These are phyloP conservation scores for Oligia strigilis DNA, from an alignment of 2,888 invertebrate species.

Conservation along the genomic window DNA sequence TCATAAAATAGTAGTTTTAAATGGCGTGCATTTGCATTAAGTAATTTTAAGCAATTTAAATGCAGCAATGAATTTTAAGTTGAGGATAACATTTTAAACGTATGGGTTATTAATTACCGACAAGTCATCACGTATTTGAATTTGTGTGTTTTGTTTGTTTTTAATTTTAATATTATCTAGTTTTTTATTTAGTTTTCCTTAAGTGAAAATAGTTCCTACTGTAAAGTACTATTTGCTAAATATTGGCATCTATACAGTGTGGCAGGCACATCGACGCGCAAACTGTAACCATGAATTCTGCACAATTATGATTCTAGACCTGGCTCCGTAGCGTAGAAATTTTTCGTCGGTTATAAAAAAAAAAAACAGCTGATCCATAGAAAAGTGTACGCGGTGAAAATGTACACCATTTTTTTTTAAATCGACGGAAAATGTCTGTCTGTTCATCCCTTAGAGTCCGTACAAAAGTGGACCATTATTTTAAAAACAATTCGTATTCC, in stretches of 20 bases:
- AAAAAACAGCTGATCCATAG: no score
- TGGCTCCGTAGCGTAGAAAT: no score
- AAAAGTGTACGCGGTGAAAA: no score
- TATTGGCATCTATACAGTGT: not conserved
- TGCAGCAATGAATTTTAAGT: conserved; percentile 16
- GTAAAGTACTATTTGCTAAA: not conserved
- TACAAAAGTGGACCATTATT: not conserved
- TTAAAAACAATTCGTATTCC: conserved; percentile 1
- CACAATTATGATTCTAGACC: no score
- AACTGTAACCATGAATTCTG: no score
- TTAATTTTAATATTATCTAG: not conserved
- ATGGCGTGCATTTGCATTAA: conserved; percentile 14
- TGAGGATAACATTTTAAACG: not conserved
- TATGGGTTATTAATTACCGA: not conserved
- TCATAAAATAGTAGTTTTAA: not conserved
- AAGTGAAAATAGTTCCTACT: not conserved
- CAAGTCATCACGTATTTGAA: not conserved
- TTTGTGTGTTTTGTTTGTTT: not conserved
- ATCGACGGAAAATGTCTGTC: not conserved
- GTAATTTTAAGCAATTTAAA: conserved; percentile 7
- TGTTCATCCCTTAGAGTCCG: not conserved
- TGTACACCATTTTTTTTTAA: no score
- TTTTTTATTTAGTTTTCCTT: not conserved
- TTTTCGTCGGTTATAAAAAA: no score
- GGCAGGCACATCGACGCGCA: no score